Evolutionary conservation across 53 echinoderm and acorn worm species (phyloP).

Genomic region (Paracentrotus lividus): DNA sequence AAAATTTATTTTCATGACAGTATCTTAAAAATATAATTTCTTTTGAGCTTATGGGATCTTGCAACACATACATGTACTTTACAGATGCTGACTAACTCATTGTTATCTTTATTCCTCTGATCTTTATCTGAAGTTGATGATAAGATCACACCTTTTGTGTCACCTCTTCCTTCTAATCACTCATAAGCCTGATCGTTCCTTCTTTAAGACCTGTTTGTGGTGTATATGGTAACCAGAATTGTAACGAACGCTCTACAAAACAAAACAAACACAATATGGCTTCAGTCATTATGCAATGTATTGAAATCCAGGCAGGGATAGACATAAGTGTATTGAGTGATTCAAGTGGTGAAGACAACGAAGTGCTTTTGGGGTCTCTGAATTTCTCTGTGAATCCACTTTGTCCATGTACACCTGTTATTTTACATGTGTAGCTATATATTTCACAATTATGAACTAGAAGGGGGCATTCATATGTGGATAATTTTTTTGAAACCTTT

Average conservation of each 20-base stretch:
- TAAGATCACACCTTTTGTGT: not conserved
- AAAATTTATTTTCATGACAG: too few species aligned
- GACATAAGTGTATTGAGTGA: not conserved
- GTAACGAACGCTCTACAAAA: constrained; percentile 15
- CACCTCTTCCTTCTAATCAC: constrained; percentile 29
- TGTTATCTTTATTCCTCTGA: too few species aligned
- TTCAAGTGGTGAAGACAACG: not conserved
- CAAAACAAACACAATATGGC: constrained; percentile 19
- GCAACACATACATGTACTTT: not conserved
- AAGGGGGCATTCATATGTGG: too few species aligned
- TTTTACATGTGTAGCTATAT: too few species aligned
- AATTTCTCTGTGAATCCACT: not conserved
- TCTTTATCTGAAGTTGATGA: too few species aligned
- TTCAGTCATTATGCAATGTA: constrained; percentile 13
- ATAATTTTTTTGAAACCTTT: too few species aligned
- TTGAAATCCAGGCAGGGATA: not conserved
- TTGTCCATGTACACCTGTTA: too few species aligned
- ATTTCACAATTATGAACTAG: too few species aligned
- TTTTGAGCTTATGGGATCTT: too few species aligned
- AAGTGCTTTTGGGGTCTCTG: not conserved
- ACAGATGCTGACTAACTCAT: too few species aligned
- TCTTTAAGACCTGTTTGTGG: not conserved
- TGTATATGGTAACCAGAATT: constrained; percentile 45
- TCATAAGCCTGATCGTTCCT: not conserved
- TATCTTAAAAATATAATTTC: too few species aligned